phyloP scores from a whole-genome alignment of 2,113 vertebrate genomes.

The Chaenocephalus aceratus region DNA sequence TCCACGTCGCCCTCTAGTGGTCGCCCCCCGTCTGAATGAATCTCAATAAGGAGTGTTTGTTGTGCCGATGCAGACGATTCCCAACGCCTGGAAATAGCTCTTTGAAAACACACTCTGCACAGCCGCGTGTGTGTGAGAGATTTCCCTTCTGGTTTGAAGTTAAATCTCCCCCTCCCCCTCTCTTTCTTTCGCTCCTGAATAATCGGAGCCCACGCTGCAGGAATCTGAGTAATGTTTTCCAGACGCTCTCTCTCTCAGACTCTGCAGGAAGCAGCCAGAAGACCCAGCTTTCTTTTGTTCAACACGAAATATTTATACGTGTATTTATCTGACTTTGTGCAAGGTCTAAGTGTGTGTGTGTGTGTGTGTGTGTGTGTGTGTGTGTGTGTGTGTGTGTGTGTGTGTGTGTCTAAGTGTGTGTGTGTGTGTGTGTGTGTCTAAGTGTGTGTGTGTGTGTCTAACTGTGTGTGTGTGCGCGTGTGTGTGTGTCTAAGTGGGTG shows the following conservation, averaged over 20 bases:
- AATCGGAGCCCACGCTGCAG: constrained; percentile 70
- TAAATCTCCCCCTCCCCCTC: constrained; percentile 1
- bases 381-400: constrained; percentile 7
- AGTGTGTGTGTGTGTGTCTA: too few relatives aligned
- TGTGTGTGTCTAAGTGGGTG: too few relatives aligned
- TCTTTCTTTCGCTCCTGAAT: constrained; percentile 37
- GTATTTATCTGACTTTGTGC: constrained; percentile 9
- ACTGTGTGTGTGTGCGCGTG: constrained; percentile 12
- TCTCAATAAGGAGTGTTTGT: background rate
- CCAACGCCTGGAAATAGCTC: constrained; percentile 26
- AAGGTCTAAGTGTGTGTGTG: background rate
- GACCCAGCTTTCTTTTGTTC: constrained; percentile 3
- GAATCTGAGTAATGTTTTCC: constrained; percentile 83
- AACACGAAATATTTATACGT: background rate
- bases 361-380: constrained; percentile 26
- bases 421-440: too few relatives aligned
- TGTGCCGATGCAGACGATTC: constrained; percentile 21
- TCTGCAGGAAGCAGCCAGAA: constrained; percentile 33
- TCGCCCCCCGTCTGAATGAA: background rate
- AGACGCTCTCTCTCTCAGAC: constrained; percentile 58
- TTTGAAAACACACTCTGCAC: constrained; percentile 2
- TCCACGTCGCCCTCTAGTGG: constrained; percentile 60
- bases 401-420: constrained; percentile 7
- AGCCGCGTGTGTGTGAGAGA: constrained; percentile 10
- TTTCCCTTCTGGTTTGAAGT: background rate